Percentiles rank a stretch among this genome's conserved stretches.
Conservation (phyloP, 2,113 vertebrate species). For the Dipodomys ordii region DNA sequence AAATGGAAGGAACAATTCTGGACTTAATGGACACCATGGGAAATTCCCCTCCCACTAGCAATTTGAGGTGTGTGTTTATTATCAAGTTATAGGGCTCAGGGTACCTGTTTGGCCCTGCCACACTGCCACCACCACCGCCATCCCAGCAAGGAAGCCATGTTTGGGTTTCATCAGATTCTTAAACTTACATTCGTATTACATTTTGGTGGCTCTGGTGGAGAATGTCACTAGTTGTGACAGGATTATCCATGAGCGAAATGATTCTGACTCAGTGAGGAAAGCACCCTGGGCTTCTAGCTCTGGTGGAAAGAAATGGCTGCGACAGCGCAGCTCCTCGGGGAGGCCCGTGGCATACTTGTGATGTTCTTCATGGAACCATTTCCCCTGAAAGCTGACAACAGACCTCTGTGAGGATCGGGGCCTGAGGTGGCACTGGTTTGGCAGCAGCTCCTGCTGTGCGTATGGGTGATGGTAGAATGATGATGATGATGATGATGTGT, state of each 20-base stretch:
- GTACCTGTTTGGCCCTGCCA: background rate
- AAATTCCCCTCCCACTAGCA: background rate
- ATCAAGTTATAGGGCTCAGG: background rate
- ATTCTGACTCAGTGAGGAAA: conserved; percentile 11
- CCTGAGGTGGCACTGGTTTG: background rate
- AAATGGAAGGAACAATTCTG: background rate
- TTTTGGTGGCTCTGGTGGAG: conserved; percentile 25
- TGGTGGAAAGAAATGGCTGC: background rate
- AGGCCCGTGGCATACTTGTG: background rate
- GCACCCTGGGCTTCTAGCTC: background rate
- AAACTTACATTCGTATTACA: conserved; percentile 20
- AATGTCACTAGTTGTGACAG: background rate
- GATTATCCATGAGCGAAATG: background rate
- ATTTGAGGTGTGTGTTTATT: background rate
- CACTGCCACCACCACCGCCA: rapidly evolving
- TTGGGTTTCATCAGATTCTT: background rate
- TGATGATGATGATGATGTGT: background rate
- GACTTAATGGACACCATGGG: background rate
- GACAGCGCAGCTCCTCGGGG: background rate
- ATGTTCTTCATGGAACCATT: background rate
- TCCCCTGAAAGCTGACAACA: background rate
- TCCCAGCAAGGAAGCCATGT: background rate
- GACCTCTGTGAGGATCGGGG: background rate
- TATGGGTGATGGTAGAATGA: background rate
- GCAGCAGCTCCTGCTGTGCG: background rate